Evolutionary conservation across 1,140 invertebrate species (phyloP).

Genomic region (Kradibia gibbosae): DNA sequence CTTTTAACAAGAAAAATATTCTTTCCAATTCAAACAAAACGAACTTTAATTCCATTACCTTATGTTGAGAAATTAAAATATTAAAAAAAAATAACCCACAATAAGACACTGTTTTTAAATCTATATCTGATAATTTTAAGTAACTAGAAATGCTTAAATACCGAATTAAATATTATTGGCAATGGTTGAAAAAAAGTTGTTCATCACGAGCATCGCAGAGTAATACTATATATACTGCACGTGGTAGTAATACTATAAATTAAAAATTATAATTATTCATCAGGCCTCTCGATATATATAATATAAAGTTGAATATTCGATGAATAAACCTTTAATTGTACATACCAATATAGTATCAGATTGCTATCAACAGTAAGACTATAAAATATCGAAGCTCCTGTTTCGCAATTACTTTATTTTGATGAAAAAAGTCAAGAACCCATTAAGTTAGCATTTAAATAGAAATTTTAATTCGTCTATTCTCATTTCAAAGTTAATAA

Average conservation of each 20-base stretch:
- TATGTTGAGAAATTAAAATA: not conserved
- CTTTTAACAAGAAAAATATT: slow-evolving; percentile 14
- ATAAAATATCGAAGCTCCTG: not conserved
- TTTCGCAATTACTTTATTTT: not conserved
- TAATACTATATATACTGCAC: too few species aligned
- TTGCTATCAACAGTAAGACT: not conserved
- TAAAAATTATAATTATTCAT: slow-evolving; percentile 5
- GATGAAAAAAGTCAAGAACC: not conserved
- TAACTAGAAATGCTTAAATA: too few species aligned
- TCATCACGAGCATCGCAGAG: too few species aligned
- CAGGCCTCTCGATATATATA: too few species aligned
- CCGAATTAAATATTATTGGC: too few species aligned
- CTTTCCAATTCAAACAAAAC: slow-evolving; percentile 13
- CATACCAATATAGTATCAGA: not conserved
- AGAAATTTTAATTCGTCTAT: not conserved
- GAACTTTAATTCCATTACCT: slow-evolving; percentile 20
- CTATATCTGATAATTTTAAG: too few species aligned
- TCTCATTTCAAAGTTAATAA: slow-evolving; percentile 1
- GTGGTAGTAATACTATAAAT: too few species aligned
- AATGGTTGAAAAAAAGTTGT: too few species aligned
- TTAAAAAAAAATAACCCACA: not conserved
- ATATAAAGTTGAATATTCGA: slow-evolving; percentile 5
- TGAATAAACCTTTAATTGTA: not conserved
- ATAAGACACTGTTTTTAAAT: too few species aligned
- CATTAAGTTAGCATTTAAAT: slow-evolving; percentile 2